These are phyloP conservation scores for Rhadina sibilatrix DNA, from an alignment of 2,113 vertebrate species.

Conservation along the genomic window DNA sequence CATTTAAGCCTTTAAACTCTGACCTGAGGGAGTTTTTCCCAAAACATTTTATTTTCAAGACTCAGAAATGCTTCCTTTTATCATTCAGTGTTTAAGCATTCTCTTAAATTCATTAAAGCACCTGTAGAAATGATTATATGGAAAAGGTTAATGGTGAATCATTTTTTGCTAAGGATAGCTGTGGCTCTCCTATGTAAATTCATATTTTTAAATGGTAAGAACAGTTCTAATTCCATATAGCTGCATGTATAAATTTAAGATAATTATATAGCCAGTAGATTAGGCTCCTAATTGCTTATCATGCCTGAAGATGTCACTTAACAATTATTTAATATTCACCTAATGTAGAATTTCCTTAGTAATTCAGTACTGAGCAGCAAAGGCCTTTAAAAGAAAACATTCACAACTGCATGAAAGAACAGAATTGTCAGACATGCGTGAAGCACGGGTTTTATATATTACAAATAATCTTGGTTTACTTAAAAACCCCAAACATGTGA, in stretches of 20 bases:
- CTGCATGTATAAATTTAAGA: neutral
- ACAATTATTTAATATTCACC: slow-evolving; percentile 36
- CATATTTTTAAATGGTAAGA: slow-evolving; percentile 5
- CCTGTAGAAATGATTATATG: neutral
- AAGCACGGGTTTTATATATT: neutral
- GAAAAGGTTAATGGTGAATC: neutral
- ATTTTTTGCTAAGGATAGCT: neutral
- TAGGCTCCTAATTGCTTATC: slow-evolving; percentile 25
- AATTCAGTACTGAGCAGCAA: neutral
- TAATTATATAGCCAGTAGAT: slow-evolving; percentile 22
- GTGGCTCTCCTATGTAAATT: neutral
- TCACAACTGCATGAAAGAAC: neutral
- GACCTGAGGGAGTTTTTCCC: neutral
- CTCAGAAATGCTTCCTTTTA: neutral
- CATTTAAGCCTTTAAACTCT: neutral
- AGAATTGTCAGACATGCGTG: neutral
- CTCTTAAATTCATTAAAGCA: neutral
- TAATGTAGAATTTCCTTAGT: neutral
- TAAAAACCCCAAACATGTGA: neutral
- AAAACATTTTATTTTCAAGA: neutral
- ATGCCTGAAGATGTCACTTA: neutral
- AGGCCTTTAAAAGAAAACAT: neutral
- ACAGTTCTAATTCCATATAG: slow-evolving; percentile 4
- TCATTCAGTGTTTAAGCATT: neutral
- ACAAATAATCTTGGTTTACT: neutral